Percentiles rank a stretch among this genome's conserved stretches.
These are phyloP conservation scores for Apis florea DNA, from an alignment of 1,140 invertebrate species.

Conservation along the genomic window DNA sequence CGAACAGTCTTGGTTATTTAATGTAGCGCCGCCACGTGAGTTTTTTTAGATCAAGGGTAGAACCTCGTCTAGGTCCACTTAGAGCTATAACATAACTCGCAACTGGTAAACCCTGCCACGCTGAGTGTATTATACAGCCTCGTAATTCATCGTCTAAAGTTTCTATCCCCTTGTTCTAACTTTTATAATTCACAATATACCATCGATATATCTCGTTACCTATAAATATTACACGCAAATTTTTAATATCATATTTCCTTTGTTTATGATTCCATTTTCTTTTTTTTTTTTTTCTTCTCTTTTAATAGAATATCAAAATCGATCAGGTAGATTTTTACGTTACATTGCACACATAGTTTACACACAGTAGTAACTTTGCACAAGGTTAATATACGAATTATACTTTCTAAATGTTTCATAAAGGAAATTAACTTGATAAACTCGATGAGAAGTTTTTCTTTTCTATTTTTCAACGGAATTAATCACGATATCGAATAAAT, in stretches of 20 bases:
- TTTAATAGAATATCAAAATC: background rate
- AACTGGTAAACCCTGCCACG: background rate
- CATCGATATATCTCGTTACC: constrained; percentile 17
- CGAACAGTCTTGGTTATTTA: background rate
- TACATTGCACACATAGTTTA: too few species aligned
- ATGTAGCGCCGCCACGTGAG: background rate
- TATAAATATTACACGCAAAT: background rate
- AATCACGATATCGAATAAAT: background rate
- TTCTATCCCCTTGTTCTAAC: constrained; percentile 14
- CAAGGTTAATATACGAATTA: background rate
- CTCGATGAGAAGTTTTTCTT: too few species aligned
- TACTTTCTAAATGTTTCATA: too few species aligned
- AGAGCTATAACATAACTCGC: background rate
- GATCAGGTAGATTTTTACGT: background rate
- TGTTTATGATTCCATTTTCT: too few species aligned
- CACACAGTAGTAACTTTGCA: background rate
- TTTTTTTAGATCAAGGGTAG: constrained; percentile 16
- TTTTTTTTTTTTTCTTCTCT: too few species aligned
- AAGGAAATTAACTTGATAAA: too few species aligned
- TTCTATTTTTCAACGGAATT: background rate
- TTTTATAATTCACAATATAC: constrained; percentile 15
- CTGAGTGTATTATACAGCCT: constrained; percentile 5
- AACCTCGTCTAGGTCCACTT: background rate
- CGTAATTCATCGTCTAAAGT: constrained; percentile 21
- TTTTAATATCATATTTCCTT: background rate